phyloP scores from a whole-genome alignment of 2,113 vertebrate species.

The Halichoerus grypus region DNA sequence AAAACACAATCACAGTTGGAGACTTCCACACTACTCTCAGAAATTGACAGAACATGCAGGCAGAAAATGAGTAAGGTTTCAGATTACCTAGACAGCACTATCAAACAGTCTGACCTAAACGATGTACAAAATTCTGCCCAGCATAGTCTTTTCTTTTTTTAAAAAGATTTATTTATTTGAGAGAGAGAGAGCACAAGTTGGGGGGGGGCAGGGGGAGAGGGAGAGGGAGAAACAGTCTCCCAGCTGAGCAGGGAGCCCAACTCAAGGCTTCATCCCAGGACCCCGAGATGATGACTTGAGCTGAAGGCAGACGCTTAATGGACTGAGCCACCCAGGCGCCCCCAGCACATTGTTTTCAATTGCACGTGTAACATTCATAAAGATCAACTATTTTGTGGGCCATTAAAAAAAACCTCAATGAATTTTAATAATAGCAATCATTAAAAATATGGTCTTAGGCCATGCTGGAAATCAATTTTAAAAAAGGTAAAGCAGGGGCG shows the following conservation, averaged over 20 bases:
- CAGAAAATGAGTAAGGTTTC: not conserved
- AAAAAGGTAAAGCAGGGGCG: not conserved
- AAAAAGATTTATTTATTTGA: too few species aligned
- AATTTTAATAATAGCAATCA: not conserved
- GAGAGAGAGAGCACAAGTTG: too few species aligned
- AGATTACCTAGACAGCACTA: not conserved
- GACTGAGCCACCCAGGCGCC: too few species aligned
- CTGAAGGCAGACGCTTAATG: too few species aligned
- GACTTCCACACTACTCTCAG: not conserved
- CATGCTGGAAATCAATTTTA: not conserved
- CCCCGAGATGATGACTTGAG: too few species aligned
- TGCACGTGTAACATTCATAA: not conserved
- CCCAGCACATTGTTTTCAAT: not conserved
- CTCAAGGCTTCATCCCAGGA: too few species aligned
- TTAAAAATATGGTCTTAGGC: not conserved
- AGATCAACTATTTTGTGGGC: not conserved
- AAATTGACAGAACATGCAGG: not conserved
- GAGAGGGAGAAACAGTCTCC: too few species aligned
- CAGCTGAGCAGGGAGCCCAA: too few species aligned
- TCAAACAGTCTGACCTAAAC: not conserved
- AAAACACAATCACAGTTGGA: not conserved
- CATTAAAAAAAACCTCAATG: not conserved
- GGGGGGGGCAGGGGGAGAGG: too few species aligned
- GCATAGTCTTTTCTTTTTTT: not conserved
- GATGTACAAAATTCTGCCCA: not conserved